Evolutionary conservation across 2,888 invertebrate genomes (phyloP), one percentile per base, ranked within the genome.

Genomic region (Saturnia pavonia): DNA sequence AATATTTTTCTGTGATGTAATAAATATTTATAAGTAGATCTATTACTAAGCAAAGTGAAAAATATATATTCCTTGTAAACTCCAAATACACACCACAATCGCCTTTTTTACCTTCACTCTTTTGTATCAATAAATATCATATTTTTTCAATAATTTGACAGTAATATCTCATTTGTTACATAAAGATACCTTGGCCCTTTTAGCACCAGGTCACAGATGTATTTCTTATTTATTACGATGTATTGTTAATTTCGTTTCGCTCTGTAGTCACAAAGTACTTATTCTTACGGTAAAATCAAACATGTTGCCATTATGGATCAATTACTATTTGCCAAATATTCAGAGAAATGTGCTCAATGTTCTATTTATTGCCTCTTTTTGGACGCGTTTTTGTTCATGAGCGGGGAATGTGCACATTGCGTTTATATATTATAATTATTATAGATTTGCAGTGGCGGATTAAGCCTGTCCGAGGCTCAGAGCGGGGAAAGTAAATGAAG

Each of bases 391-490:
- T 42, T 76, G 80, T 74, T 75, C 2, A 54, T 9, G 9, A 54
- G 77, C 72, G 78, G 77, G 73, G 86, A 88, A 91, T 88, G 87
- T 91, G 91, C 91, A 90, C 90, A 90, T 91, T 91, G 89, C 90
- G 88, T 83, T 82, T 66, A 66, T 60, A 43, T 12, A 43, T 43
- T 43, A 43, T 54, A 22, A 48, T 48, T 48, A 54, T 54, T 69
- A 48, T 65, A 69, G 51, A 14, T 43, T 7, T 43, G 14, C 43
- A 43, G 43, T 43, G 9, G 43, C 11, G 43, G 43, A 43, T 9
- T 43, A 43, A 43, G 43, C 43, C 9, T 9, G 43, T 43, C 34
- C 3, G 34, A 34, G 34, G 34, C 6, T 6, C 6, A 34, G 6
- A 6, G 34, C 6, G 34, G 34, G 34, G 34, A 34, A 34, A 34